These are phyloP conservation scores for Lepus europaeus DNA, from an alignment of 2,113 vertebrate genomes.

Conservation along the genomic window DNA sequence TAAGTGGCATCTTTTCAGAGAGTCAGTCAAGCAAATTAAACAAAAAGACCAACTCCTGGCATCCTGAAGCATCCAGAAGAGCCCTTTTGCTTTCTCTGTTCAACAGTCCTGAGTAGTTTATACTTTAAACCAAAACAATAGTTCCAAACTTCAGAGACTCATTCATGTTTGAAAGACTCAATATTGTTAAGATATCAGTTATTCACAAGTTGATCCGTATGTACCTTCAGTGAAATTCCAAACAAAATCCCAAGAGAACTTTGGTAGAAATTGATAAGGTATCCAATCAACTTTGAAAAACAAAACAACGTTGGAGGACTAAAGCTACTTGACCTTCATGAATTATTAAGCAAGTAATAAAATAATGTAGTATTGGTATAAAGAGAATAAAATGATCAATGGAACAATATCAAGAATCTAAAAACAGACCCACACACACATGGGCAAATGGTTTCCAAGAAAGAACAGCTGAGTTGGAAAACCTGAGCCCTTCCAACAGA, in stretches of 20 bases:
- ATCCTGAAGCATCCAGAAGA: background rate
- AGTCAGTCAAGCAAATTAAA: background rate
- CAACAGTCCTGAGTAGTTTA: background rate
- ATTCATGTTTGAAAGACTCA: background rate
- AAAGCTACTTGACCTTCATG: background rate
- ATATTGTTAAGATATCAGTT: background rate
- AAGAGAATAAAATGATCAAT: background rate
- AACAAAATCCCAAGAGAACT: background rate
- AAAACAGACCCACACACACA: background rate
- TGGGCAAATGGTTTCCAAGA: background rate
- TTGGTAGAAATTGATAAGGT: background rate
- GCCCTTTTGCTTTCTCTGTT: background rate
- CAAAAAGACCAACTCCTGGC: background rate
- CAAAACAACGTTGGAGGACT: background rate
- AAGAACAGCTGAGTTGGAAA: background rate
- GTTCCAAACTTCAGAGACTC: constrained; percentile 43
- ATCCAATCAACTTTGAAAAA: background rate
- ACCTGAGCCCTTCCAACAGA: background rate
- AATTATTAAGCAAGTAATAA: background rate
- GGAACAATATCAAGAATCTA: background rate
- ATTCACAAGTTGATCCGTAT: background rate
- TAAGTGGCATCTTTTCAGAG: background rate
- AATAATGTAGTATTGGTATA: background rate
- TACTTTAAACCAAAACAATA: background rate
- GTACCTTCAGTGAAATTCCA: background rate